Base-by-base conservation (phyloP, 2,113 vertebrate genomes). In the Toxotes chatareus region DNA sequence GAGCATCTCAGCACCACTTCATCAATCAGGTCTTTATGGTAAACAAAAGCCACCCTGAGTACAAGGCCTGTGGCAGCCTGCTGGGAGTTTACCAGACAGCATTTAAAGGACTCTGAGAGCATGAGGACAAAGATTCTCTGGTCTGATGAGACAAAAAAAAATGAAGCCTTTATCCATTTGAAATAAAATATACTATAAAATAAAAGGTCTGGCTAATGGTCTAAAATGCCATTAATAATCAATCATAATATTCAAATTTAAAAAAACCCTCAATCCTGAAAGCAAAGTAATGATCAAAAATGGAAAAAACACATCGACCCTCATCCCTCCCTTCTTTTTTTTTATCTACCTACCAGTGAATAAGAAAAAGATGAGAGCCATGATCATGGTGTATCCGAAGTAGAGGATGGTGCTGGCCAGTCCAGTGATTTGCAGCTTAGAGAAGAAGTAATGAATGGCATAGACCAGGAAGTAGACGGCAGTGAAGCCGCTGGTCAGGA, bases 401-500 rank as follows among this genome's bases (percentile, higher is more conserved):
- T 98, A 99, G 34, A 99, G 94, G 90, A 99, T 97, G 59, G 96
- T 97, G 90, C 97, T 98, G 79, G 97, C 97, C 68, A 97, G 96
- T 40, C 97, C 97, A 16, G 95, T 97, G 91, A 99, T 98, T 88
- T 97, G 97, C 59, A 99, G 95, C 90, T 98, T 98, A 23, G 97
- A 97, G 86, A 97, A 97, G 84, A 98, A 99, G 91, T 98, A 99
- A 69, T 98, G 97, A 74, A 99, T 86, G 70, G 97, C 97, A 61
- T 99, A 99, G 63, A 98, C 95, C 79, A 98, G 91, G 94, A 99
- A 98, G 81, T 99, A 99, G 31, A 96, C 95, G 1, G 97, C 97
- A 40, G 97, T 98, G 90, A 99, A 98, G 40, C 97, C 97, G 17
- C 97, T 99, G n/a, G 97, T 99, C 42, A 99, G 96, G 92, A 99